Evolutionary conservation across 2,113 vertebrate species (phyloP).

Genomic region (Tympanuchus pallidicinctus): DNA sequence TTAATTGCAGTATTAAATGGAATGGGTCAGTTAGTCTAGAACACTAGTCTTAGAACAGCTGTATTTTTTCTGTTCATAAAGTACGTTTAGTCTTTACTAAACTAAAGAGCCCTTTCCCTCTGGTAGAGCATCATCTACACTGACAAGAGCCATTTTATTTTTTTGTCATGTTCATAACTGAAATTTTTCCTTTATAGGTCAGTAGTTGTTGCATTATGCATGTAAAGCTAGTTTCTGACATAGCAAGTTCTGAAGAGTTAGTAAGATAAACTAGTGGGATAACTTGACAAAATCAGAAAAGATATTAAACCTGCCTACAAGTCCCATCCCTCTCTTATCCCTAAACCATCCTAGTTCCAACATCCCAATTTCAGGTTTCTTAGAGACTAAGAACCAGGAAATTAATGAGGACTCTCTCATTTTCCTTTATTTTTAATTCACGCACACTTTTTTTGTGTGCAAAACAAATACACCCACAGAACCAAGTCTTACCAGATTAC

Average conservation of each 20-base stretch:
- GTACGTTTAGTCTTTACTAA: background rate
- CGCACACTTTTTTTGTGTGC: background rate
- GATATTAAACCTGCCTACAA: background rate
- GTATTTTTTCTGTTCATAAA: slow-evolving; percentile 6
- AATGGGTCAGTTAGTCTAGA: slow-evolving; percentile 25
- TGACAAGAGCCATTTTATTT: background rate
- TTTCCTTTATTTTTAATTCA: background rate
- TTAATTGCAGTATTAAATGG: background rate
- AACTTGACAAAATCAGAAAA: background rate
- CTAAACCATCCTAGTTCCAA: background rate
- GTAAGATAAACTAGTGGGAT: background rate
- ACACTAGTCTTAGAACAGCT: background rate
- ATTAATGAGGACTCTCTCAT: background rate
- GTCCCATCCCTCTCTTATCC: background rate
- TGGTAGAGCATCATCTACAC: background rate
- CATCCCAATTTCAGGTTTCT: background rate
- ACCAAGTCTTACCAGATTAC: background rate
- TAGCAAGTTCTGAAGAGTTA: background rate
- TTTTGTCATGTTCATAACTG: background rate
- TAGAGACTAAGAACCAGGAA: background rate
- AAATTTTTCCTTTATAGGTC: background rate
- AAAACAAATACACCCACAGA: background rate
- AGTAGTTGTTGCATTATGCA: background rate
- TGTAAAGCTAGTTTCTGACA: background rate
- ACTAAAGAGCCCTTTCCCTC: background rate